A percentile compares a stretch with the other conserved stretches of the same genome.
Conservation (phyloP, 2,888 invertebrate genomes). For the Leucophora obtusa region DNA sequence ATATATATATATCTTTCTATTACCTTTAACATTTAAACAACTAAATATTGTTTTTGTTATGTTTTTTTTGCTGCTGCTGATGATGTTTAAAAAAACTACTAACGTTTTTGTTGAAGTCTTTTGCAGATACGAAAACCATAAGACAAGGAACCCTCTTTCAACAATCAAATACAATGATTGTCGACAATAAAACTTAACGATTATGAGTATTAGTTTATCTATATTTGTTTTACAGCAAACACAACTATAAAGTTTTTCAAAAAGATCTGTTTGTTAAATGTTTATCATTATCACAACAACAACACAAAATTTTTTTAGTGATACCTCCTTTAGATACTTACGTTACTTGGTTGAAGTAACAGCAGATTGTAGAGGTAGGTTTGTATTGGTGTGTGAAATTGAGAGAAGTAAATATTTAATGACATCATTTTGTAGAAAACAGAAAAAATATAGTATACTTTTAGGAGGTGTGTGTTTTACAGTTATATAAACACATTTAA, state of each 20-base stretch:
- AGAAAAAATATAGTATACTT: constrained; percentile 11
- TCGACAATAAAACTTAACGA: constrained; percentile 76
- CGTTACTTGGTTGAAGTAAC: constrained; percentile 11
- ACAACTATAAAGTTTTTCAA: background rate
- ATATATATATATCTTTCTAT: constrained; percentile 5
- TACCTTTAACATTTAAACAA: constrained; percentile 29
- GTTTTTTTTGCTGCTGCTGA: constrained; percentile 7
- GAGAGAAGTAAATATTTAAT: constrained; percentile 64
- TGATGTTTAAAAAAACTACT: constrained; percentile 35
- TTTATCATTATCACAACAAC: constrained; percentile 27
- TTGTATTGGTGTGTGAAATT: constrained; percentile 2
- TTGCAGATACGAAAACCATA: background rate
- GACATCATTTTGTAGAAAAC: constrained; percentile 54
- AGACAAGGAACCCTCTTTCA: constrained; percentile 39
- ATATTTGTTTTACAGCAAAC: constrained; percentile 28
- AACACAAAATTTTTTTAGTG: background rate
- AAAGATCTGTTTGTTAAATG: constrained; percentile 37
- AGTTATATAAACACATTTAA: constrained; percentile 10
- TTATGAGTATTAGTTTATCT: constrained; percentile 74
- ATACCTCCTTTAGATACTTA: background rate
- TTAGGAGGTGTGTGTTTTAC: background rate
- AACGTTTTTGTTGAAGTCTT: background rate
- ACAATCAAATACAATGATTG: constrained; percentile 77
- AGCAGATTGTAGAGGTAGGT: background rate
- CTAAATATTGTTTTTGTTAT: constrained; percentile 17